A percentile compares a stretch with the other conserved stretches of the same genome.
These are phyloP conservation scores for Pituophis catenifer DNA, from an alignment of 2,113 vertebrate genomes.

Conservation along the genomic window DNA sequence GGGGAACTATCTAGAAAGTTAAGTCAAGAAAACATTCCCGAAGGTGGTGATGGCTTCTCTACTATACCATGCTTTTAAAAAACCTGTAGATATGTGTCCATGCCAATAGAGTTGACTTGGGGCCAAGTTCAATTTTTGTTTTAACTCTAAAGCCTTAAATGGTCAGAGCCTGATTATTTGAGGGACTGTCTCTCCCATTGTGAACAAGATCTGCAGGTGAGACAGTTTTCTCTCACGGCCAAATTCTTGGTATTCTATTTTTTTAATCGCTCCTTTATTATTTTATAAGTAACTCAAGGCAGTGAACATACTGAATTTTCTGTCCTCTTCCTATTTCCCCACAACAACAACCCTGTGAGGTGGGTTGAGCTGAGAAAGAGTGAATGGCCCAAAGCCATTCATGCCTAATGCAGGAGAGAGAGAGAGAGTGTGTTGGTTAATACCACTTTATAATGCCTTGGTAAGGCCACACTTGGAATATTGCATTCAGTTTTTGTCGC, in stretches of 20 bases:
- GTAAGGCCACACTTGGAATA: no score
- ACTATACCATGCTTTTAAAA: not conserved
- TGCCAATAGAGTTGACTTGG: not conserved
- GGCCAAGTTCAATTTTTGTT: not conserved
- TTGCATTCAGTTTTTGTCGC: no score
- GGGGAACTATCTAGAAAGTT: not conserved
- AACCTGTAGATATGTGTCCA: not conserved
- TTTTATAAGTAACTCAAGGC: not conserved
- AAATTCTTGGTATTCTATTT: not conserved
- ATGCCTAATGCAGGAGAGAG: not conserved
- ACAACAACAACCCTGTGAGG: not conserved
- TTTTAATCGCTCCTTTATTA: not conserved
- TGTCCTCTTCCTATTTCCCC: not conserved
- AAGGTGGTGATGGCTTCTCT: not conserved
- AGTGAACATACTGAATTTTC: not conserved
- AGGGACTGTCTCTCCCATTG: not conserved
- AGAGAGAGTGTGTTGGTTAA: not conserved
- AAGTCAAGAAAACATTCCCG: not conserved
- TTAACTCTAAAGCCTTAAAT: not conserved
- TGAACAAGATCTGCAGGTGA: not conserved
- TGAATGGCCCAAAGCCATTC: not conserved
- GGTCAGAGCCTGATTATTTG: not conserved
- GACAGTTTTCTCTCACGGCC: not conserved
- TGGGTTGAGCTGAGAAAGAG: not conserved
- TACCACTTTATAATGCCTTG: no score